Percentiles rank a stretch among this genome's conserved stretches.
Evolutionary conservation across 2,797 vertebrate species (phyloP).

Genomic region (Paguma larvata): DNA sequence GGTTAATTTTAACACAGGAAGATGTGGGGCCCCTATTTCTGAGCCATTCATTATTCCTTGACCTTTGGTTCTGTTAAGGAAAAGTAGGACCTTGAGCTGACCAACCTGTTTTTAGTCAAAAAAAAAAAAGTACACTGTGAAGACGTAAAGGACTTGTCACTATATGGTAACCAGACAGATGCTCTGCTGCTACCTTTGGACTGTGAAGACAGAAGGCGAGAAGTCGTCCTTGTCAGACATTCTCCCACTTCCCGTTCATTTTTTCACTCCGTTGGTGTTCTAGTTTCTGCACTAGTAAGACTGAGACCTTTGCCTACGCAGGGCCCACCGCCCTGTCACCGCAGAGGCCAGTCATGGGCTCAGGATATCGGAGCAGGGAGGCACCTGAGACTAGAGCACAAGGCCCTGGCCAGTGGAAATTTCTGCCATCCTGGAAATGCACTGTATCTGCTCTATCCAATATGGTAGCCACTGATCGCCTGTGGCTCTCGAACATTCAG

Average conservation of each 20-base stretch:
- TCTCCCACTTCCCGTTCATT: neutral
- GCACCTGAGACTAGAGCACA: neutral
- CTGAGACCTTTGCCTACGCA: neutral
- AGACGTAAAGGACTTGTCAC: neutral
- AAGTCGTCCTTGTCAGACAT: neutral
- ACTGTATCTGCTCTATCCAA: rapidly evolving
- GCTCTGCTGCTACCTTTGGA: neutral
- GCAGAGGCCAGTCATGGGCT: neutral
- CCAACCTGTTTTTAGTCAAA: neutral
- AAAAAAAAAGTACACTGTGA: neutral
- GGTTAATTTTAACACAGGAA: neutral
- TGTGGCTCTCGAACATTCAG: neutral
- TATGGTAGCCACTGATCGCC: neutral
- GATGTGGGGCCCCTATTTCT: neutral
- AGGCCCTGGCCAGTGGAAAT: neutral
- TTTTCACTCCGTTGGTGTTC: neutral
- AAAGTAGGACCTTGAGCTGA: neutral
- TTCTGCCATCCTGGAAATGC: neutral
- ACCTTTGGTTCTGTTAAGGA: neutral
- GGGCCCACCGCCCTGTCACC: neutral
- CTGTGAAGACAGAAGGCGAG: neutral
- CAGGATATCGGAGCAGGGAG: neutral
- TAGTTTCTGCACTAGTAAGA: neutral
- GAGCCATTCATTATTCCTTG: neutral
- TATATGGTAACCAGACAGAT: neutral